Conservation (phyloP, 1,140 invertebrate genomes). For the Zaprionus ornatus region DNA sequence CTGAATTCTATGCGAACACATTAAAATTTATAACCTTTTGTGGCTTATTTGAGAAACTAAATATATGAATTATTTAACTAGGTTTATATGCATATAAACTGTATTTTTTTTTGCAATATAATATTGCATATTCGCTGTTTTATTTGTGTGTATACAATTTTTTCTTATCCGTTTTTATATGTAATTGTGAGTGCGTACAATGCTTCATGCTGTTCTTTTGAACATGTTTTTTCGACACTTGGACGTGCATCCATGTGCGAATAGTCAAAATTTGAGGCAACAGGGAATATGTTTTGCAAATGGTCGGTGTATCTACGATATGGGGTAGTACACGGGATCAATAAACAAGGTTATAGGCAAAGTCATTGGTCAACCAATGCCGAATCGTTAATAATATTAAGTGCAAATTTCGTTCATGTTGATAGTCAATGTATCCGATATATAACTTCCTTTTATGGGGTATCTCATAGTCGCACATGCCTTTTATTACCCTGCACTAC, state of each 20-base stretch:
- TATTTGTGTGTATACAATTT: constrained; percentile 13
- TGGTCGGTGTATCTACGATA: not conserved
- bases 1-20: not conserved
- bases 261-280: constrained; percentile 36
- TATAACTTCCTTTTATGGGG: not conserved
- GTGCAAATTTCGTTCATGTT: not conserved
- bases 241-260: constrained; percentile 21
- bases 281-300: constrained; percentile 27
- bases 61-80: not conserved
- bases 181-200: constrained; percentile 9
- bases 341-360: not conserved
- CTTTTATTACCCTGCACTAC: not conserved
- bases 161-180: not conserved
- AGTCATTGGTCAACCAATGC: not conserved
- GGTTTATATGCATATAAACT: not conserved
- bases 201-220: constrained; percentile 31
- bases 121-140: constrained; percentile 3
- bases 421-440: not conserved
- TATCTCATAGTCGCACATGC: not conserved
- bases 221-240: constrained; percentile 33
- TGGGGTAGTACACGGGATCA: not conserved
- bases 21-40: not conserved
- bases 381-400: not conserved
- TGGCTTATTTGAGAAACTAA: not conserved
- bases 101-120: not conserved